Conservation (phyloP, 2,888 invertebrate species). For the Drosophila pullipes region DNA sequence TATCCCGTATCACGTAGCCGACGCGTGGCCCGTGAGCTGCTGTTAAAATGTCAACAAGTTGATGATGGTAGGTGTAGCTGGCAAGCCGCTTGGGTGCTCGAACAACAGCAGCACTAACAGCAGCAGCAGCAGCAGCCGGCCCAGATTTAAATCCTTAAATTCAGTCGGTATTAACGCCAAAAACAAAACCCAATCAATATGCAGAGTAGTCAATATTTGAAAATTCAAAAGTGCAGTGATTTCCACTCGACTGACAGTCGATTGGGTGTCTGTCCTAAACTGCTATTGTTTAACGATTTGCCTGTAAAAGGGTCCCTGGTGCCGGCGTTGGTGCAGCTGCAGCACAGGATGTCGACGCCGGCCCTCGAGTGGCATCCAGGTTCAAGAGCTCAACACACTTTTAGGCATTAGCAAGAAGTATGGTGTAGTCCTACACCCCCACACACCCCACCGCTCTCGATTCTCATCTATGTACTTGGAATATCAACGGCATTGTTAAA, state of each 20-base stretch:
- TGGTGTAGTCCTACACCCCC: conserved; percentile 10
- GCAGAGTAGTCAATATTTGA: conserved; percentile 66
- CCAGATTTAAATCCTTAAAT: conserved; percentile 26
- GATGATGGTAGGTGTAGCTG: conserved; percentile 67
- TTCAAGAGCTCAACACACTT: conserved; percentile 68
- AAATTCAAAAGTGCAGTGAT: conserved; percentile 55
- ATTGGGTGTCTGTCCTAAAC: conserved; percentile 46
- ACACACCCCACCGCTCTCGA: not conserved
- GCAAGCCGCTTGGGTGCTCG: conserved; percentile 40
- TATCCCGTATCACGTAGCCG: conserved; percentile 25
- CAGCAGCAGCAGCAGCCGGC: conserved; percentile 1
- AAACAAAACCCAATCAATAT: conserved; percentile 70
- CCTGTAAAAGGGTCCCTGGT: conserved; percentile 19
- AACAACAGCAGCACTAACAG: not conserved
- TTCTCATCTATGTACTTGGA: conserved; percentile 57
- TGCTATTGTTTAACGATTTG: conserved; percentile 75
- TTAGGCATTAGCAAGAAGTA: conserved; percentile 70
- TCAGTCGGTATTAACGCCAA: conserved; percentile 8
- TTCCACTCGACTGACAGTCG: conserved; percentile 57
- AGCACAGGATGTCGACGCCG: conserved; percentile 50
- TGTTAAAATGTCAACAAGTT: conserved; percentile 76
- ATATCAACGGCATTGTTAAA: conserved; percentile 65
- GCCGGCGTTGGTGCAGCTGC: conserved; percentile 10
- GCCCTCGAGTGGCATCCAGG: conserved; percentile 52
- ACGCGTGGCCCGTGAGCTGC: conserved; percentile 24